Conservation (phyloP, 1,140 invertebrate genomes). For the Glomeris maerens region DNA sequence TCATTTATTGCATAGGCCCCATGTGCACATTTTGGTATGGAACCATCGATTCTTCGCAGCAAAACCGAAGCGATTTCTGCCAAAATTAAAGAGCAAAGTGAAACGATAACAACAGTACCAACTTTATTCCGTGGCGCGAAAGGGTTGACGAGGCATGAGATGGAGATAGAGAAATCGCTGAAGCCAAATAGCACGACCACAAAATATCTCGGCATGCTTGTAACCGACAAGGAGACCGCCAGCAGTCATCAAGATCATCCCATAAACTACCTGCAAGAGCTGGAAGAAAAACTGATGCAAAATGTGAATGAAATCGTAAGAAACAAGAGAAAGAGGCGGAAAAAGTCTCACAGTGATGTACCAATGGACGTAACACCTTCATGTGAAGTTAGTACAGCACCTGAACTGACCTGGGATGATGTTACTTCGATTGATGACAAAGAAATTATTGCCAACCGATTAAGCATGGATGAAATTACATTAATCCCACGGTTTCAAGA, state of each 20-base stretch:
- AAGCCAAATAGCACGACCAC: not conserved
- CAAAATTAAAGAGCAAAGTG: not conserved
- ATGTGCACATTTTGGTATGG: too few species aligned
- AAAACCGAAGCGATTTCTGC: too few species aligned
- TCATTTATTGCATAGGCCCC: too few species aligned
- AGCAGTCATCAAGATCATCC: conserved; percentile 8
- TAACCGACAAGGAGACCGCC: not conserved
- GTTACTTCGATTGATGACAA: conserved; percentile 8
- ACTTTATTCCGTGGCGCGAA: conserved; percentile 2
- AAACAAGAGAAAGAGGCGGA: conserved; percentile 16
- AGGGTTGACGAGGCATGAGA: conserved; percentile 6
- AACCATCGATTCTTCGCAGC: too few species aligned
- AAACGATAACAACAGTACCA: not conserved
- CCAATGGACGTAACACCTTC: conserved; percentile 29
- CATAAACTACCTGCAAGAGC: conserved; percentile 32
- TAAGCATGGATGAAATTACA: conserved; percentile 34
- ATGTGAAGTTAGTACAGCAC: conserved; percentile 10
- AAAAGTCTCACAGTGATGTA: too few species aligned
- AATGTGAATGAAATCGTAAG: conserved; percentile 28
- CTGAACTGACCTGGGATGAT: not conserved
- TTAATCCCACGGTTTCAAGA: conserved; percentile 35
- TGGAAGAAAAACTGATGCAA: conserved; percentile 36
- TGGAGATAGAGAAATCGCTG: conserved; percentile 6
- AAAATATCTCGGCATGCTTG: not conserved
- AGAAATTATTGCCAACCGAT: conserved; percentile 22